Percentiles rank a stretch among this genome's conserved stretches.
Conservation (phyloP, 2,888 invertebrate species). For the Parnassius mnemosyne region DNA sequence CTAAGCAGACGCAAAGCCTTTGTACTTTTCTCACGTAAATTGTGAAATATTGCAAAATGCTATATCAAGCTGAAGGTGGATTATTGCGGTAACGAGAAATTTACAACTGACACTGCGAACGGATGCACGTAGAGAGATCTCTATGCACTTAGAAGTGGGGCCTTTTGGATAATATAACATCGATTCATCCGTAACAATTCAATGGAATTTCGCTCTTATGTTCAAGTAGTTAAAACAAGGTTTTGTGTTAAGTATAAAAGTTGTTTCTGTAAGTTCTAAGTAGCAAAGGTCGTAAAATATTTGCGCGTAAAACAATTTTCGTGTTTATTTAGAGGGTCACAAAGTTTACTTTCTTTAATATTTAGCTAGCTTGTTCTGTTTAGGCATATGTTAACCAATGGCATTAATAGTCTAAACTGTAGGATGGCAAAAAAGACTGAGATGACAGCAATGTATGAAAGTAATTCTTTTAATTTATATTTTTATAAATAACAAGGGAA, state of each 20-base stretch:
- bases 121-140: constrained; percentile 73
- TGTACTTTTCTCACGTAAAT: constrained; percentile 41
- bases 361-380: not conserved
- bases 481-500: constrained; percentile 7
- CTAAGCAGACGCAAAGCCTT: constrained; percentile 5
- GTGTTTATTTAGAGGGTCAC: not conserved
- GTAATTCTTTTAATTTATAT: constrained; percentile 17
- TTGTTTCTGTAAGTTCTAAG: not conserved
- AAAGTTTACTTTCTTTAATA: not conserved
- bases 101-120: constrained; percentile 70
- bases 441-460: constrained; percentile 20
- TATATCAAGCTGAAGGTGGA: constrained; percentile 63
- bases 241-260: not conserved
- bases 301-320: not conserved
- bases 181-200: not conserved
- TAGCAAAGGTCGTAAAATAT: constrained; percentile 6
- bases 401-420: constrained; percentile 15
- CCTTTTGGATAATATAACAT: constrained; percentile 20
- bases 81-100: constrained; percentile 76
- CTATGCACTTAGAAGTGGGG: constrained; percentile 66
- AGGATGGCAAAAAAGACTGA: constrained; percentile 13
- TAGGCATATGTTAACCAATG: not conserved
- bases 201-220: constrained; percentile 7
- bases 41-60: constrained; percentile 64
- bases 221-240: not conserved